A percentile compares a stretch with the other conserved stretches of the same genome.
Conservation (phyloP, 1,140 invertebrate species). For the Oncopeltus fasciatus region DNA sequence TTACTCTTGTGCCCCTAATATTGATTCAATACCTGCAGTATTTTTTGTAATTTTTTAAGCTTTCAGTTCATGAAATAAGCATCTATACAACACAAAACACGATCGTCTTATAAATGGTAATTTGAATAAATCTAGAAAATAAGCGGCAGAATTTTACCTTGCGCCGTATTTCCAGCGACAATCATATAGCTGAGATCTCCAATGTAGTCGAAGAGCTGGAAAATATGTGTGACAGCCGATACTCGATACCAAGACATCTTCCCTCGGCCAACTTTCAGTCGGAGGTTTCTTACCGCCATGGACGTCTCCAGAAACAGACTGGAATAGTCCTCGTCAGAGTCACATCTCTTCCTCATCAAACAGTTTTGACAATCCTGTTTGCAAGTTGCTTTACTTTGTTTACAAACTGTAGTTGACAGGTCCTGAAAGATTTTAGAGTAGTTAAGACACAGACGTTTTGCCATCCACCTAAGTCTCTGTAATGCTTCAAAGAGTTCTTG, state of each 20-base stretch:
- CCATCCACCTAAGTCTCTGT: background rate
- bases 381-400: too few relatives aligned
- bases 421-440: too few relatives aligned
- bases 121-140: background rate
- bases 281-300: background rate
- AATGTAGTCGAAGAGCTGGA: slow-evolving; percentile 37
- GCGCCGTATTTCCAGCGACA: slow-evolving; percentile 52
- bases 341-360: background rate
- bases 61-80: background rate
- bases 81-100: background rate
- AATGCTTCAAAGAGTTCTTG: too few relatives aligned
- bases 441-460: background rate
- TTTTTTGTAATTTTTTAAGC: too few relatives aligned
- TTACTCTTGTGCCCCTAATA: too few relatives aligned
- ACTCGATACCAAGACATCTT: slow-evolving; percentile 17
- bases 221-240: slow-evolving; percentile 25
- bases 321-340: background rate
- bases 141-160: slow-evolving; percentile 33
- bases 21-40: too few relatives aligned
- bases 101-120: background rate
- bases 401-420: too few relatives aligned
- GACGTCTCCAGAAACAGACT: background rate
- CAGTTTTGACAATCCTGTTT: background rate
- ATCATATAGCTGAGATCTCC: slow-evolving; percentile 36
- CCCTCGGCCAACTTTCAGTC: background rate